Evolutionary conservation across 1,140 invertebrate species (phyloP), one percentile per base, ranked within the genome.

Genomic region (Palaemon carinicauda): DNA sequence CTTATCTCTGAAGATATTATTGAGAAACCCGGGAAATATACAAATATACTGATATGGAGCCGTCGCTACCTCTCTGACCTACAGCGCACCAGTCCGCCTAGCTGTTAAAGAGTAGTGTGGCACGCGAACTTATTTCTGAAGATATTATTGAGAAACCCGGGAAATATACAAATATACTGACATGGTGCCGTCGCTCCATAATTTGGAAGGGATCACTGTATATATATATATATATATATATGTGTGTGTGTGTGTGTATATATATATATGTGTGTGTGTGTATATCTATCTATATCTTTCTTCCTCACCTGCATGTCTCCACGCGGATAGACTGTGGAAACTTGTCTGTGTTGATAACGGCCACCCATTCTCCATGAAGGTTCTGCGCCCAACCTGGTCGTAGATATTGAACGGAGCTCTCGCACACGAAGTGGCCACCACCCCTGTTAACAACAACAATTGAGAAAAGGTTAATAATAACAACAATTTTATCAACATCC

Each of bases 371-470:
- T 7, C 91, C 91, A 51, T 90, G 90, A 80, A 91, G 89, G 53
- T 92, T 92, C 78, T 91, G 90, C 1, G 92, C 92, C 92, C 92
- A 92, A 75, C 92, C 92, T 10, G 92, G 92, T 77, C 91, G 90
- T 53, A 92, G 88, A 60, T 90, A 91, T 21, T 90, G 89, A 3
- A 92, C 91, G 29, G 91, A 89, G 14, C 92, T 92, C 80, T 92
- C 92, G 81, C 92, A 92, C 24, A 92, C 91, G 81, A 92, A 92
- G 80, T 91, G 90, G 1, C 92, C 91, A 81, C 90, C 90, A 33
- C 90, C 87, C 52, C 91, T n/a, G n/a, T 86, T 52, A 3, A 33
- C 3, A 19, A 73, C 12, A 73, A n/a, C 9, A 73, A 19, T 19
- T 4, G n/a, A 3, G 5, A 24, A 3, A 60, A 60, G 3, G 14